Evolutionary conservation across 2,113 vertebrate genomes (phyloP), one percentile per base, ranked within the genome.

Genomic region (Prinia subflava): DNA sequence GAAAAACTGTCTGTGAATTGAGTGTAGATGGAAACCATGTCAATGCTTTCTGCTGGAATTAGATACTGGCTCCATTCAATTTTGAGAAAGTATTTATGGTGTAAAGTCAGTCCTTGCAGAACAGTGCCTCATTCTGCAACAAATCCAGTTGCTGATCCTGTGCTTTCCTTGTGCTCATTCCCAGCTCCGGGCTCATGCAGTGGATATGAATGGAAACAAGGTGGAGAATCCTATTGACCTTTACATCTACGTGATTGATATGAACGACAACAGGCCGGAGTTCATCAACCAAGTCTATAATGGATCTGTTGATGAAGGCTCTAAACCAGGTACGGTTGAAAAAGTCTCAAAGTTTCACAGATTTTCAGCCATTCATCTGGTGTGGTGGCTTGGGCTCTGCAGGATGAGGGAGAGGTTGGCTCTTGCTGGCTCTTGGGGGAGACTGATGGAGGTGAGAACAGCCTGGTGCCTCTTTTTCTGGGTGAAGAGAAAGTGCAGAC

Each of bases 161-260:
- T 85, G 62, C 84, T 97, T 62, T 69, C 42, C 8, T 53, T 96
- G 71, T 97, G 81, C 94, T 85, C 92, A 18, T 75, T 80, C 90
- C 57, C 97, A 99, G 99, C 98, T 99, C 60, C 97, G 99, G 65
- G 99, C 99, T 52, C 99, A 99, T 13, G 99, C 99, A 0, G 99
- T 99, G 95, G 99, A 99, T 96, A 99, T 99, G 99, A 99, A 99
- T 15, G 99, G 99, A 33, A 99, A 99, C 98, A 99, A 99, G 97
- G 99, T 99, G 93, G 99, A 99, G 98, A 99, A 99, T 94, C 99
- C 99, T 35, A 99, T 99, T n/a, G 99, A 99, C 97, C 98, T 99
- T 71, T 99, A 99, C 96, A 99, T 99, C 98, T 99, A 99, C 4
- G 99, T 99, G 92, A 99, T 99, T 60, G 99, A 99, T 97, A 99